These are phyloP conservation scores for Spisula subtruncata DNA, from an alignment of 2,888 invertebrate species.

Conservation along the genomic window DNA sequence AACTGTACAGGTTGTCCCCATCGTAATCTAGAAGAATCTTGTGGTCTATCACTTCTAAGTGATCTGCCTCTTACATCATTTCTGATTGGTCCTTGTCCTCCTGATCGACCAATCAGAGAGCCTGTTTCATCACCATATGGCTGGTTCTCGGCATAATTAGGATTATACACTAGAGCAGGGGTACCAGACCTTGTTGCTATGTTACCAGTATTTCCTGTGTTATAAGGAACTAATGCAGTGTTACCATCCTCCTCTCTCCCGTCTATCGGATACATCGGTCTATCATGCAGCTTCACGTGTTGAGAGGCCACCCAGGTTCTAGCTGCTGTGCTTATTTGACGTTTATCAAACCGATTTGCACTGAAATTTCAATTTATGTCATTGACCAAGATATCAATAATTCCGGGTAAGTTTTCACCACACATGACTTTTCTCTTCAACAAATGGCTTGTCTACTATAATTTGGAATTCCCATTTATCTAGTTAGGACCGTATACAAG, in stretches of 20 bases:
- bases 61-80: background rate
- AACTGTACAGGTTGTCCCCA: slow-evolving; percentile 49
- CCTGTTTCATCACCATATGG: slow-evolving; percentile 34
- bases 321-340: slow-evolving; percentile 67
- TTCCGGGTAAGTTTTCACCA: slow-evolving; percentile 51
- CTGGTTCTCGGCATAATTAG: slow-evolving; percentile 39
- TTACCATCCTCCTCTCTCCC: slow-evolving; percentile 27
- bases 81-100: background rate
- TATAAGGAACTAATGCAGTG: background rate
- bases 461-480: background rate
- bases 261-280: slow-evolving; percentile 61
- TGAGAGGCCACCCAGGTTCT: slow-evolving; percentile 76
- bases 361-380: slow-evolving; percentile 65
- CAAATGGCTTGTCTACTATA: background rate
- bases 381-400: background rate
- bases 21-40: slow-evolving; percentile 5
- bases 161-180: slow-evolving; percentile 53
- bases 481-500: background rate
- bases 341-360: slow-evolving; percentile 74
- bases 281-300: slow-evolving; percentile 63
- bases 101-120: slow-evolving; percentile 35
- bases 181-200: slow-evolving; percentile 25
- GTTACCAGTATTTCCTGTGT: slow-evolving; percentile 6
- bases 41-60: slow-evolving; percentile 34
- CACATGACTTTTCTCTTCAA: slow-evolving; percentile 32